phyloP scores from a whole-genome alignment of 2,113 vertebrate genomes.

The Sinocyclocheilus rhinocerous region DNA sequence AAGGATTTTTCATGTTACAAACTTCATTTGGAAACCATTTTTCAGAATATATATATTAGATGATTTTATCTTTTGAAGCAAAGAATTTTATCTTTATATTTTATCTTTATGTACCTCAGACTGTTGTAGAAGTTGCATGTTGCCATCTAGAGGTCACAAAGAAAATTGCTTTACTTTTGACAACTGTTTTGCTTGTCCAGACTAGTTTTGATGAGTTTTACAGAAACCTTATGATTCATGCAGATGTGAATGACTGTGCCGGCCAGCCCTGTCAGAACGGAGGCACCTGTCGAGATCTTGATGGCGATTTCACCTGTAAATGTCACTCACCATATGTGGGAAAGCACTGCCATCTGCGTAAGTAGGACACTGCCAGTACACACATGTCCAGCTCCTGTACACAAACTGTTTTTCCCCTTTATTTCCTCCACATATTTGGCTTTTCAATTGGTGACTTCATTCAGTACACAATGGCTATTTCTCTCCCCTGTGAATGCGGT shows the following conservation, averaged over 20 bases:
- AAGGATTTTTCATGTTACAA: background rate
- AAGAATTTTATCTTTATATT: background rate
- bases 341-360: conserved; percentile 77
- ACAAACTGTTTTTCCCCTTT: no score
- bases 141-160: conserved; percentile 56
- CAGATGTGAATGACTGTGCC: conserved; percentile 79
- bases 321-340: conserved; percentile 85
- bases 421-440: background rate
- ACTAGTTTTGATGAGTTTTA: background rate
- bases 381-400: background rate
- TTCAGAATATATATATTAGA: background rate
- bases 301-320: conserved; percentile 78
- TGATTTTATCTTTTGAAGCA: background rate
- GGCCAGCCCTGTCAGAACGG: conserved; percentile 81
- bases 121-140: conserved; percentile 19
- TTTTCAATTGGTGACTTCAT: background rate
- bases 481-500: conserved; percentile 16
- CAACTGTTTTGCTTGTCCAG: background rate
- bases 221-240: conserved; percentile 8
- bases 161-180: conserved; percentile 42
- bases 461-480: conserved; percentile 11
- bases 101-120: background rate
- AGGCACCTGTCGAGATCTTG: conserved; percentile 77
- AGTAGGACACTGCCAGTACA: conserved; percentile 63
- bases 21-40: background rate